phyloP scores from a whole-genome alignment of 2,888 invertebrate genomes.

The Hedychridium roseum region DNA sequence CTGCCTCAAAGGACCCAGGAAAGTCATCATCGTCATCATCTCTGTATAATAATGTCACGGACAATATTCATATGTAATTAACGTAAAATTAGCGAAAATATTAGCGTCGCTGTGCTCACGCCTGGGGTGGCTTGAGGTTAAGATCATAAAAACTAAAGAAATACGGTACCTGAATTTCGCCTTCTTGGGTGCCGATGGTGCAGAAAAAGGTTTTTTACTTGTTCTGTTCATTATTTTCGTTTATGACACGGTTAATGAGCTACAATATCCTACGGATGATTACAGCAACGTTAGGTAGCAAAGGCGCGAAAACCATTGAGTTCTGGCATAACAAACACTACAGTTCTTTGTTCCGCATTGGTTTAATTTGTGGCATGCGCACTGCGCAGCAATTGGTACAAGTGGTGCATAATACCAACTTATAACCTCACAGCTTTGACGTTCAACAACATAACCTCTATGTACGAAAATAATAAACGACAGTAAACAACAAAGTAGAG shows the following conservation, averaged over 20 bases:
- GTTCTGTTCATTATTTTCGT: slow-evolving; percentile 12
- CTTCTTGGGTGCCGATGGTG: slow-evolving; percentile 32
- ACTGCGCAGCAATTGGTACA: too few relatives aligned
- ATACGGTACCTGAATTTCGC: slow-evolving; percentile 30
- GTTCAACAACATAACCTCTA: too few relatives aligned
- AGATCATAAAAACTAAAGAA: background rate
- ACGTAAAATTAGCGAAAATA: background rate
- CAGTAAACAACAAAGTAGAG: too few relatives aligned
- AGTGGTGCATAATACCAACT: too few relatives aligned
- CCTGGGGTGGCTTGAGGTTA: too few relatives aligned
- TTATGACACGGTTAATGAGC: background rate
- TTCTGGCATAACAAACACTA: too few relatives aligned
- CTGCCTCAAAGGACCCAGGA: slow-evolving; percentile 73
- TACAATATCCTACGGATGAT: background rate
- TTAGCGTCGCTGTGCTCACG: background rate
- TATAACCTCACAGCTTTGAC: too few relatives aligned
- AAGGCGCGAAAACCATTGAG: background rate
- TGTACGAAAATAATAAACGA: too few relatives aligned
- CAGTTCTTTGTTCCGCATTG: too few relatives aligned
- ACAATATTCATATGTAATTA: background rate
- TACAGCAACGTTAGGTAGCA: background rate
- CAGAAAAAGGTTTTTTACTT: slow-evolving; percentile 25
- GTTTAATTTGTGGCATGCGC: too few relatives aligned
- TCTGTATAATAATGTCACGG: background rate
- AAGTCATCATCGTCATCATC: slow-evolving; percentile 71